phyloP scores from a whole-genome alignment of 2,797 vertebrate genomes.

The Alfaro cultratus region DNA sequence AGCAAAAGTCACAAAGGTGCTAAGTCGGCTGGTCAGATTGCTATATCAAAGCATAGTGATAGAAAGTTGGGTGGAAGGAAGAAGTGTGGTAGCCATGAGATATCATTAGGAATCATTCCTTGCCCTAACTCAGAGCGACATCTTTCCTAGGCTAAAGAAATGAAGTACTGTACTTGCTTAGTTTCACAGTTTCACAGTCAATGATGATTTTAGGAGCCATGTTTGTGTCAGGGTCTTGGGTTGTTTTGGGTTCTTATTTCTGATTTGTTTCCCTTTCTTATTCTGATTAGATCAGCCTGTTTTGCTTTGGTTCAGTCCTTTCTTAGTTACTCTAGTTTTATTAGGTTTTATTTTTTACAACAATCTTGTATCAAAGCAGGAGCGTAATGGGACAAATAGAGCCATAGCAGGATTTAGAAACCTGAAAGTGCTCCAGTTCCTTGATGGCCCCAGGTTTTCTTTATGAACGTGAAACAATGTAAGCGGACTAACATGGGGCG shows the following conservation, averaged over 20 bases:
- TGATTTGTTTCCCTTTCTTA: no score
- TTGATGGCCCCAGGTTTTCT: slow-evolving; percentile 70
- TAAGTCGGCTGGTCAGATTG: background rate
- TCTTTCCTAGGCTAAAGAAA: background rate
- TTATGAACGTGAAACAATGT: slow-evolving; percentile 72
- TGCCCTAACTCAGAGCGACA: background rate
- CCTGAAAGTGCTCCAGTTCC: slow-evolving; percentile 75
- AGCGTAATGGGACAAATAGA: slow-evolving; percentile 63
- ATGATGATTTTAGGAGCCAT: background rate
- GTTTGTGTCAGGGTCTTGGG: background rate
- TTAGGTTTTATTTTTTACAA: slow-evolving; percentile 49
- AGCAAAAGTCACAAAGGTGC: background rate
- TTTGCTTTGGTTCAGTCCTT: background rate
- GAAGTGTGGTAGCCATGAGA: background rate
- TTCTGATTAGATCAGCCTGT: background rate
- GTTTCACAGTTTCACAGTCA: background rate
- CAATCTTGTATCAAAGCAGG: slow-evolving; percentile 47
- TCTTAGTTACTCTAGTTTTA: background rate
- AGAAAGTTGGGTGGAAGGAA: background rate
- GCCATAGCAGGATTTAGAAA: slow-evolving; percentile 72
- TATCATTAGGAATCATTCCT: background rate
- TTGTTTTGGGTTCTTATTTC: no score
- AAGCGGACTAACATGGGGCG: slow-evolving; percentile 22
- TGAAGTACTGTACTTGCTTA: background rate
- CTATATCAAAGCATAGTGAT: background rate